Evolutionary conservation across 2,797 vertebrate genomes (phyloP), one percentile per base, ranked within the genome.

Genomic region (Oophaga sylvatica): DNA sequence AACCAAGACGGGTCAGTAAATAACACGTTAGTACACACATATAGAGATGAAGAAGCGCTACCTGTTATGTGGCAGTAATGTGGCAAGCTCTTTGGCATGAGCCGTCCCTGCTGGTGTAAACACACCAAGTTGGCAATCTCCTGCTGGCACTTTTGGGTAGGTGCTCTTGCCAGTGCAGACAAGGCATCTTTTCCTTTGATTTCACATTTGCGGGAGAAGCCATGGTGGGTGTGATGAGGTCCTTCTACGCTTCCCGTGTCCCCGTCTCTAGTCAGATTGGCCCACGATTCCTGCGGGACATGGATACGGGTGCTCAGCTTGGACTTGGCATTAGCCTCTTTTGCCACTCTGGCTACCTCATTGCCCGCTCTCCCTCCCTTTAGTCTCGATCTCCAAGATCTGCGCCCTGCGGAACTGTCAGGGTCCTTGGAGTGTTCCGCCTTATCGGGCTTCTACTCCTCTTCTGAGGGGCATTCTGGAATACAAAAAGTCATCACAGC

Each of bases 201-300:
- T 87, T 99, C 96, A 0, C 98, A 99, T 90, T 98, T 98, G 2
- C 97, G 97, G 77, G 95, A 94, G 94, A 98, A 99, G 94, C 95
- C 93, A 11, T 93, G 96, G 92, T 95, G 96, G 0, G 96, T 94
- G 76, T 95, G 94, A 90, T 97, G 97, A 6, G 97, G 96, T 0
- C 97, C 98, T 70, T 98, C 98, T 91, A 99, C 97, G 0, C 98
- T 99, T 87, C 98, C 98, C 0, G 96, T 96, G 92, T 99, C 98
- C 0, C 97, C 97, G 0, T 96, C 96, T 16, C 95, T 92, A 87
- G 95, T 79, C 87, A 95, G 0, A 16, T 95, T 90, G 92, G 87
- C 89, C 91, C 95, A 87, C 91, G 94, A 4, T 87, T 95, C 82
- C 91, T 94, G 41, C 0, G 31, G 79, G 10, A 82, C 53, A 45